Evolutionary conservation across 2,113 vertebrate species (phyloP).

Genomic region (Xenus cinereus): DNA sequence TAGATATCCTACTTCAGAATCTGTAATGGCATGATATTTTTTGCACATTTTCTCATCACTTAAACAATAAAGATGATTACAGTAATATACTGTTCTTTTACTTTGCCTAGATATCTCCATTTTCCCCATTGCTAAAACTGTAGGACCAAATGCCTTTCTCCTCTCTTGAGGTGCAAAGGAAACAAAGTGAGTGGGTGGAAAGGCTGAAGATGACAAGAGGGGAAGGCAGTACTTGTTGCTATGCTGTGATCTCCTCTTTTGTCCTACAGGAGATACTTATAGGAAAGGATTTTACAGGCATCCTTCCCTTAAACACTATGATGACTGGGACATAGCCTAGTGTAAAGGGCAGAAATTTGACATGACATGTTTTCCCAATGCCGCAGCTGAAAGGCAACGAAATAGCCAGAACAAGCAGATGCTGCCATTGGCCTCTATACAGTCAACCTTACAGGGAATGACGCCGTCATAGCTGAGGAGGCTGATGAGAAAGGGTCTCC

Average conservation of each 20-base stretch:
- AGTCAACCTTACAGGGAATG: background rate
- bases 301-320: background rate
- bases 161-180: background rate
- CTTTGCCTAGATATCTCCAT: background rate
- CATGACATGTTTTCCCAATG: background rate
- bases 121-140: background rate
- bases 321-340: background rate
- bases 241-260: background rate
- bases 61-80: background rate
- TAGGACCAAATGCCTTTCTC: background rate
- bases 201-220: background rate
- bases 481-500: background rate
- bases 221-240: background rate
- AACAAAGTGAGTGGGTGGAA: background rate
- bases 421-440: background rate
- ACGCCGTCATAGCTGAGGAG: background rate
- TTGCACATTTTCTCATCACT: background rate
- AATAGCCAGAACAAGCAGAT: background rate
- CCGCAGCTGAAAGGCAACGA: background rate
- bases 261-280: background rate
- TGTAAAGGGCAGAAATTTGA: background rate
- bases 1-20: background rate
- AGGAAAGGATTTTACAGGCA: background rate
- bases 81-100: background rate
- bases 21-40: background rate